Base-by-base conservation (phyloP, 2,888 invertebrate species). In the Eristalis tenax region DNA sequence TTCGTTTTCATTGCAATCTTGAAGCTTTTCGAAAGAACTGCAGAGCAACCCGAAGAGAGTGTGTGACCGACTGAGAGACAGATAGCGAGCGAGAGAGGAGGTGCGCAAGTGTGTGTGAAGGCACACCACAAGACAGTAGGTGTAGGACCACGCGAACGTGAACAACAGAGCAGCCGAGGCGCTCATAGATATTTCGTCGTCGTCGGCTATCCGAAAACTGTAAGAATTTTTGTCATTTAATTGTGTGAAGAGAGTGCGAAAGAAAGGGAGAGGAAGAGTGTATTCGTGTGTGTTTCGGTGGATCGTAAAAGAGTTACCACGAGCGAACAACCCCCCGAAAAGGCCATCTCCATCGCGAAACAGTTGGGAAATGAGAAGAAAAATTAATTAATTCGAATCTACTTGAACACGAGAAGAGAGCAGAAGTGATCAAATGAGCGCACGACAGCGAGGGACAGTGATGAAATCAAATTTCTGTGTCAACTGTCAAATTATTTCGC, bases 351-450 rank as follows among this genome's bases (percentile, higher is more conserved):
- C 50, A 50, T 18, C 50, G 18, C 43, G n/a, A n/a, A n/a, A 8
- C 18, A 8, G 66, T 71, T 73, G 68, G 75, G 68, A 79, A 87
- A 78, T 75, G 66, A 70, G 78, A 78, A 83, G 79, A 76, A 50
- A 73, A 63, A 75, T 79, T 79, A 87, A 87, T 87, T 87, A 87
- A 87, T 87, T 83, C 65, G 70, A 79, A 79, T 74, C 78, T 77
- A 87, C 83, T 87, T 86, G 83, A 83, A 59, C 56, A 50, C 32
- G 56, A 56, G 40, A 32, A 57, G n/a, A 59, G 23, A 40, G 26
- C 10, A 43, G 1, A 83, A 87, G 83, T 83, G 83, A 83, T 43
- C 50, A 50, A 57, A 28, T 43, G 57, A 38, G 68, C 71, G 40
- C 28, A 26, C 43, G 75, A 38, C 28, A 57, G 8, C 50, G 50